These are phyloP conservation scores for Drosophila lacteicornis DNA, from an alignment of 1,140 invertebrate species.

Conservation along the genomic window DNA sequence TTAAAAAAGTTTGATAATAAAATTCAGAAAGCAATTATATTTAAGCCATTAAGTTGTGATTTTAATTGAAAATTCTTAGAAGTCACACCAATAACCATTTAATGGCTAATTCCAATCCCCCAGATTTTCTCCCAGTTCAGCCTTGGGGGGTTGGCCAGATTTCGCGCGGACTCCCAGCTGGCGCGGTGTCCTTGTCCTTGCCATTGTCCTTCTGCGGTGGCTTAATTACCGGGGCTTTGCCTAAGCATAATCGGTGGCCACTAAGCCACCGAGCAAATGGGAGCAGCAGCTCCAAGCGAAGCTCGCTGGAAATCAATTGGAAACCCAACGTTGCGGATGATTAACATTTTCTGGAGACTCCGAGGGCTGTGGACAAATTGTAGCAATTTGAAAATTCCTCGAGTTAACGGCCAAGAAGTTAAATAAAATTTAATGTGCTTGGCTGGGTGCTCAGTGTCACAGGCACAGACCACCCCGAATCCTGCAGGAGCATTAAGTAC, in stretches of 20 bases:
- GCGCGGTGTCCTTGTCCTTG: background rate
- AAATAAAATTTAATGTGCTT: constrained; percentile 78
- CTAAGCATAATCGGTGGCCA: constrained; percentile 61
- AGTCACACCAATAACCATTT: background rate
- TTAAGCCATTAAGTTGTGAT: constrained; percentile 5
- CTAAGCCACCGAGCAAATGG: constrained; percentile 50
- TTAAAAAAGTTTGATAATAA: background rate
- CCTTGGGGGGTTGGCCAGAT: constrained; percentile 2
- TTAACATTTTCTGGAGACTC: constrained; percentile 50
- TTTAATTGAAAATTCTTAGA: constrained; percentile 2
- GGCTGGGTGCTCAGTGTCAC: constrained; percentile 61
- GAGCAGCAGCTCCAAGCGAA: constrained; percentile 10
- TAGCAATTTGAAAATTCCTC: constrained; percentile 78
- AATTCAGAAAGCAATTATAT: background rate
- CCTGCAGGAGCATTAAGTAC: constrained; percentile 43
- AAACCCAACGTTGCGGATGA: constrained; percentile 76
- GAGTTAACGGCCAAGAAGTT: constrained; percentile 71
- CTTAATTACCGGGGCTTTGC: constrained; percentile 69
- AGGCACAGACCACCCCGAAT: constrained; percentile 49
- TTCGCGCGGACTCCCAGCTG: constrained; percentile 33
- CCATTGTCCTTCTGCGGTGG: constrained; percentile 36
- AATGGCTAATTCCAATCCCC: constrained; percentile 12
- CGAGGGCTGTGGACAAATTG: constrained; percentile 60
- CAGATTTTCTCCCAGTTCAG: constrained; percentile 1
- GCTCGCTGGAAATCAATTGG: constrained; percentile 66